phyloP scores from a whole-genome alignment of 1,140 invertebrate genomes.

The Eurosta solidaginis region DNA sequence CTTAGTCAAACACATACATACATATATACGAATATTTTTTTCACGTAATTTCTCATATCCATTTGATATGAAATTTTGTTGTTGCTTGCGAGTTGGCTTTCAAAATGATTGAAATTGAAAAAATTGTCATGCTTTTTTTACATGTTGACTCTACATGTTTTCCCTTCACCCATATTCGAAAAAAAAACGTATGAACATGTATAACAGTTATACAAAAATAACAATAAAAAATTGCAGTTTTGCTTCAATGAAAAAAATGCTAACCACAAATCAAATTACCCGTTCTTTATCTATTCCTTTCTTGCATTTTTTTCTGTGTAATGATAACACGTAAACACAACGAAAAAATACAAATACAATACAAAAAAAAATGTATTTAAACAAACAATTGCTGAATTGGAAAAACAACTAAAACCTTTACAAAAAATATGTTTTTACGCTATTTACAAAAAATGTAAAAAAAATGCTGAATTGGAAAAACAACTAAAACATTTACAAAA shows the following conservation, averaged over 20 bases:
- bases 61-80: background rate
- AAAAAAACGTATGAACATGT: background rate
- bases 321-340: background rate
- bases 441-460: conserved; percentile 31
- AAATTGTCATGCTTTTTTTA: background rate
- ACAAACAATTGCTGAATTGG: background rate
- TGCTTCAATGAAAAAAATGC: conserved; percentile 34
- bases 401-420: background rate
- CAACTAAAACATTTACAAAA: background rate
- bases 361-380: background rate
- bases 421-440: background rate
- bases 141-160: background rate
- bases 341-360: background rate
- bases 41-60: background rate
- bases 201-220: background rate
- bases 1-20: background rate
- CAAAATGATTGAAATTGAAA: background rate
- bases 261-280: conserved; percentile 46
- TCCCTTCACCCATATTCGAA: background rate
- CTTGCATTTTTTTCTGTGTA: conserved; percentile 34
- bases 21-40: background rate
- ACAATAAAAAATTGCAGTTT: background rate
- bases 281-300: conserved; percentile 40
- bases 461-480: background rate
- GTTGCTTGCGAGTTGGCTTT: background rate